Conservation (phyloP, 1,140 invertebrate genomes). For the Protaetia brevitarsis region DNA sequence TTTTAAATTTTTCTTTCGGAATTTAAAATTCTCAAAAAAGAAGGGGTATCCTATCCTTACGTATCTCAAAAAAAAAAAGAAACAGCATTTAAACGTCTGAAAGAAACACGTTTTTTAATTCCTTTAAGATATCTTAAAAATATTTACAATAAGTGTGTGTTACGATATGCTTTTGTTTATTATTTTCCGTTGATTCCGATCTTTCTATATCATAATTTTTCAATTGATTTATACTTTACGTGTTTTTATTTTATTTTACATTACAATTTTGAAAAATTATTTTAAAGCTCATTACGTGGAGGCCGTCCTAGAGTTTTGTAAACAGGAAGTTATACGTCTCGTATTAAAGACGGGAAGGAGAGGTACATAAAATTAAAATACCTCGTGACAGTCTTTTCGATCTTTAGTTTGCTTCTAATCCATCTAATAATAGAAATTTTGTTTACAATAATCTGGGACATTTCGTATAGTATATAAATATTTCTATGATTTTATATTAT, state of each 20-base stretch:
- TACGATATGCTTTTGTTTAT: constrained; percentile 11
- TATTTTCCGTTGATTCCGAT: neutral
- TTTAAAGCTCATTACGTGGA: constrained; percentile 13
- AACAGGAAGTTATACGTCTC: no score
- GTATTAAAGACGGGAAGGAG: no score
- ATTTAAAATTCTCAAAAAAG: neutral
- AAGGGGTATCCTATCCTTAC: neutral
- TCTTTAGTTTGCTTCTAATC: no score
- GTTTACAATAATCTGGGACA: no score
- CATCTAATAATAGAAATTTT: no score
- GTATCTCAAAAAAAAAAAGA: neutral
- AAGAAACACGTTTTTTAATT: neutral
- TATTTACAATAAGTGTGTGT: constrained; percentile 16
- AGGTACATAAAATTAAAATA: no score
- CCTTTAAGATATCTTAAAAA: constrained; percentile 13
- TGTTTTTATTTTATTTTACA: neutral
- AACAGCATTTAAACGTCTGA: neutral
- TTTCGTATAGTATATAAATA: no score
- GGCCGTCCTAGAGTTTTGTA: no score
- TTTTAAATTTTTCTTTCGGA: neutral
- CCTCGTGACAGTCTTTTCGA: no score
- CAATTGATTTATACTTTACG: neutral
- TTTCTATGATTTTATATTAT: no score
- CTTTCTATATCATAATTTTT: neutral
- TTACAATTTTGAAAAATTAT: constrained; percentile 2